Evolutionary conservation across 2,113 vertebrate species (phyloP).

Genomic region (Castor canadensis): DNA sequence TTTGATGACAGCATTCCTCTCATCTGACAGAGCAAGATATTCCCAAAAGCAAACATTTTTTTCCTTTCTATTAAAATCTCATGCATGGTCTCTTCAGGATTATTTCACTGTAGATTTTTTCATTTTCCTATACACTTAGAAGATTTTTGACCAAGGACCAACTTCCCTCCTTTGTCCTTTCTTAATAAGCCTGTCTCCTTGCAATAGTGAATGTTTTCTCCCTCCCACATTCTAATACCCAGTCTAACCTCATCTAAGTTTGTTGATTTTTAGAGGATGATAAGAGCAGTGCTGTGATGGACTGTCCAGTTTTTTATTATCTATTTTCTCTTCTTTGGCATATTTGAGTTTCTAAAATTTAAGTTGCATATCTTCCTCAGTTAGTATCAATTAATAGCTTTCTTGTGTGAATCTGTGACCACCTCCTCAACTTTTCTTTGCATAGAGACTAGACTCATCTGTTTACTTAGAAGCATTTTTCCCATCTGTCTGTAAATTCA

Average conservation of each 20-base stretch:
- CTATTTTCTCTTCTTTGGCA: neutral
- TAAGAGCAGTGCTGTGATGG: neutral
- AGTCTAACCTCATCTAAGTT: neutral
- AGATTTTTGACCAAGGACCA: neutral
- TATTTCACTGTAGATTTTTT: neutral
- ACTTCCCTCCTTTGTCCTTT: neutral
- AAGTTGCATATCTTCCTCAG: neutral
- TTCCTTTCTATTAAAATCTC: neutral
- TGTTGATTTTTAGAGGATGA: neutral
- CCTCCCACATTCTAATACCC: neutral
- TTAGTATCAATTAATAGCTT: neutral
- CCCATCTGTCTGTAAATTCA: conserved; percentile 15
- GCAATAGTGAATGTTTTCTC: neutral
- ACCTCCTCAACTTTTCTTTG: conserved; percentile 14
- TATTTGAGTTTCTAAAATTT: neutral
- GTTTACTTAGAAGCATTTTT: conserved; percentile 3
- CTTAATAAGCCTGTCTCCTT: neutral
- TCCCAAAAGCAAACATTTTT: neutral
- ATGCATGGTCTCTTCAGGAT: neutral
- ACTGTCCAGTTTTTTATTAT: neutral
- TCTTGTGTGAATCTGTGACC: neutral
- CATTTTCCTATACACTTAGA: neutral
- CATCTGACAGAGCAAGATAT: neutral
- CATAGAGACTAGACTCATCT: conserved; percentile 9
- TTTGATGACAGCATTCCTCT: neutral